Conservation (phyloP, 2,113 vertebrate species). For the Aphyosemion australe region DNA sequence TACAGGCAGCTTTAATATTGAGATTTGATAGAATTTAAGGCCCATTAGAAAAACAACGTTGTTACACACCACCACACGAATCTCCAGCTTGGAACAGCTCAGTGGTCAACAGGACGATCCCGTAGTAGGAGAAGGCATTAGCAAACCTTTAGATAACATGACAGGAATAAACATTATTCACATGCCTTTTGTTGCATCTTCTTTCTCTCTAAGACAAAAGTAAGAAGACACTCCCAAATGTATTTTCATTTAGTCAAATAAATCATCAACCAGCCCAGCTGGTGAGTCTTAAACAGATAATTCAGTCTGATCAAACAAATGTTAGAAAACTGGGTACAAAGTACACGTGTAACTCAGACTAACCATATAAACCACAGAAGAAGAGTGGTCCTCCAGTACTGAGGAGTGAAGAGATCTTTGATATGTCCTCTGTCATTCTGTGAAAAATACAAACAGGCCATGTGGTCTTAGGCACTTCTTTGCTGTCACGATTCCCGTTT, state of each 20-base stretch:
- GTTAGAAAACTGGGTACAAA: slow-evolving; percentile 7
- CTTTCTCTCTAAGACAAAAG: no score
- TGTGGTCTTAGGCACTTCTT: no score
- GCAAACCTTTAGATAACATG: slow-evolving; percentile 84
- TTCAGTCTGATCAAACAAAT: neutral
- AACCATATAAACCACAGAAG: slow-evolving; percentile 94
- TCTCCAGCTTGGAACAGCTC: slow-evolving; percentile 90
- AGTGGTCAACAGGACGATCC: slow-evolving; percentile 90
- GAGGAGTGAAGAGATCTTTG: slow-evolving; percentile 85
- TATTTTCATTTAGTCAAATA: neutral
- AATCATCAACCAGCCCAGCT: neutral
- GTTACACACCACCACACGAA: slow-evolving; percentile 84
- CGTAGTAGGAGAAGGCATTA: slow-evolving; percentile 91
- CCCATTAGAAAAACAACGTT: neutral
- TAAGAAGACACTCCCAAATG: neutral
- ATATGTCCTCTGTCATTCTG: slow-evolving; percentile 86
- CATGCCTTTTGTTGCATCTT: neutral
- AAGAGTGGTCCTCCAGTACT: slow-evolving; percentile 86
- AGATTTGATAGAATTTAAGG: neutral
- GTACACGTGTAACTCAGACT: slow-evolving; percentile 33
- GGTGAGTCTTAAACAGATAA: slow-evolving; percentile 2
- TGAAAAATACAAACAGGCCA: neutral
- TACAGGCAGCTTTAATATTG: neutral
- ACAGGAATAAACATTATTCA: slow-evolving; percentile 6
- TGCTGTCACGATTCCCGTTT: neutral